Conservation (phyloP, 2,888 invertebrate genomes). For the Habroteleia sp. region DNA sequence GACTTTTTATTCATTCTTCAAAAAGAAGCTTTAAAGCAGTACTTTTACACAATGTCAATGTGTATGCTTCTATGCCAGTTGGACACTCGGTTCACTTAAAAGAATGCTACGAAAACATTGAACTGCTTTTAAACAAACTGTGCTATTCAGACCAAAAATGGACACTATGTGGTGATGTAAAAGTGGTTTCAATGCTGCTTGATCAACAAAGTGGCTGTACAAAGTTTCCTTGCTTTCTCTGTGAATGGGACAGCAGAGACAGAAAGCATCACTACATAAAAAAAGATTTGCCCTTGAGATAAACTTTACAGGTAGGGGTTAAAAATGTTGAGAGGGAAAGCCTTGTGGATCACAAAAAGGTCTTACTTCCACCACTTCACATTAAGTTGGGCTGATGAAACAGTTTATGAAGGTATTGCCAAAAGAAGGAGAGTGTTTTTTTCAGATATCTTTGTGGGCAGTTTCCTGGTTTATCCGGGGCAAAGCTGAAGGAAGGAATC, state of each 20-base stretch:
- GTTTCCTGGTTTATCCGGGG: slow-evolving; percentile 36
- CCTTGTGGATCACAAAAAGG: slow-evolving; percentile 12
- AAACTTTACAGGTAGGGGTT: neutral
- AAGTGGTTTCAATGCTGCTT: slow-evolving; percentile 69
- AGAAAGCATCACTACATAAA: neutral
- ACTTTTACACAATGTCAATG: slow-evolving; percentile 67
- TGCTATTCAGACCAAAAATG: neutral
- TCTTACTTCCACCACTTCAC: slow-evolving; percentile 45
- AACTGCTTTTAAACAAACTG: neutral
- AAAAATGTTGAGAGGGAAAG: neutral
- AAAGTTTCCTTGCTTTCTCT: slow-evolving; percentile 49
- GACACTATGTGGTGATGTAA: slow-evolving; percentile 68
- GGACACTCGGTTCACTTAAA: slow-evolving; percentile 65
- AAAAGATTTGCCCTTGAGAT: neutral
- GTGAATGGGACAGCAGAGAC: slow-evolving; percentile 51
- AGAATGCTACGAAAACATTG: slow-evolving; percentile 26
- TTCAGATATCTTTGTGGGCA: neutral
- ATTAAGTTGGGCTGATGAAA: slow-evolving; percentile 45
- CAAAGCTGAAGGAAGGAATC: slow-evolving; percentile 43
- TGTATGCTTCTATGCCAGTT: slow-evolving; percentile 72
- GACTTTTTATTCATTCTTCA: slow-evolving; percentile 45
- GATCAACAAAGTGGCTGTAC: slow-evolving; percentile 65
- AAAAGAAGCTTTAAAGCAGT: slow-evolving; percentile 69
- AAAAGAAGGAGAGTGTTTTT: neutral
- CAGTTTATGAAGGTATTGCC: slow-evolving; percentile 41